Conservation (phyloP, 1,140 invertebrate species). For the Aphis gossypii region DNA sequence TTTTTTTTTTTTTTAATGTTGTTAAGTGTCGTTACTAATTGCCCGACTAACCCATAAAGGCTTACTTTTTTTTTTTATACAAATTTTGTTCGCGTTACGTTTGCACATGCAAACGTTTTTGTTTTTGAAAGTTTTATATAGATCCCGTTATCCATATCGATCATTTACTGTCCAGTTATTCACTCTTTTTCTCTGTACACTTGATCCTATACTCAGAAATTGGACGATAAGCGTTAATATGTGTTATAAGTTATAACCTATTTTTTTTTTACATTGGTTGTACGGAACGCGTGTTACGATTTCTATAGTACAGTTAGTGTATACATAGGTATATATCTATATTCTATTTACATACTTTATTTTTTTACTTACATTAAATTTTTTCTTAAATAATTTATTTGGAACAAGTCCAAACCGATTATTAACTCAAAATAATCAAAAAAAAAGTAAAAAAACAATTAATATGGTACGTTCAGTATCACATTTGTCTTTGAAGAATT, state of each 20-base stretch:
- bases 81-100: not conserved
- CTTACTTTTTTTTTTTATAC: not conserved
- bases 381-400: conserved; percentile 1
- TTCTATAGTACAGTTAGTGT: not conserved
- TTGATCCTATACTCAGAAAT: not conserved
- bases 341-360: not conserved
- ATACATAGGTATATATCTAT: not conserved
- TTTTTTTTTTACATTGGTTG: conserved; percentile 4
- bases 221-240: conserved; percentile 3
- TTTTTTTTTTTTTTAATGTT: conserved; percentile 47
- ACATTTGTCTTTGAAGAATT: not conserved
- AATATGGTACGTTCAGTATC: not conserved
- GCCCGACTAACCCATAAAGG: not conserved
- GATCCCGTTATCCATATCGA: not conserved
- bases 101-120: conserved; percentile 25
- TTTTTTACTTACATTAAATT: not conserved
- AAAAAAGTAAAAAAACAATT: not conserved
- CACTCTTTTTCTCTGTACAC: not conserved
- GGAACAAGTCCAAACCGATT: not conserved
- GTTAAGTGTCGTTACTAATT: conserved; percentile 57
- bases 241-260: not conserved
- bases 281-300: not conserved
- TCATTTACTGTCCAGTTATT: not conserved
- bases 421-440: not conserved
- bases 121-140: conserved; percentile 7